Evolutionary conservation across 2,113 vertebrate species (phyloP), one percentile per base, ranked within the genome.

Genomic region (Felis chaus): DNA sequence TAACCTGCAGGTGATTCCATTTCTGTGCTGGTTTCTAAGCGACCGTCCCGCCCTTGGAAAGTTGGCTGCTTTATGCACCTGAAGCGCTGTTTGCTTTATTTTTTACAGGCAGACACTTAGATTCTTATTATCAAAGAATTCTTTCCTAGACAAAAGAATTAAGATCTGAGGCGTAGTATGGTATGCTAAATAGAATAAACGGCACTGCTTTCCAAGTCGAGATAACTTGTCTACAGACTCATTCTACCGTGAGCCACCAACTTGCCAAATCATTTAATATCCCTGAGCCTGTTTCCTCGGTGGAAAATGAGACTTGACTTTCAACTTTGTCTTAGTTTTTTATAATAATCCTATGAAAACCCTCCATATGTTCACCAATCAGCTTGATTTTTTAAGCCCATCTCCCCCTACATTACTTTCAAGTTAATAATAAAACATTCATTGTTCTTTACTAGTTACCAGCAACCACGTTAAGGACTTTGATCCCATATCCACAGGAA

Each of bases 361-460:
- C 27, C 3, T 21, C 0, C 53, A 53, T 3, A 4, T 14, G 0
- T 27, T 48, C 27, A 57, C 18, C 0, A 0, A 8, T 1, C 4
- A 4, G 25, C 57, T 82, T 39, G 3, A 36, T 31, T 33, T 66
- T 48, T 83, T 15, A 55, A 81, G 27, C 39, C 39, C 27, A 55
- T 25, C 36, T 36, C 33, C 39, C 19, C 15, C 5, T 25, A 23
- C 5, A 31, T 29, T 48, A 76, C 33, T 78, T 50, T 14, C 23
- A 39, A 27, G 9, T 31, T 69, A 71, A 27, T 29, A 61, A 90
- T 18, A 84, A 83, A 57, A 61, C 3, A 71, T 15, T 23, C 63
- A 3, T 8, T 45, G 27, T 45, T 65, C 45, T 73, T 61, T 36
- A n/a, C 82, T n/a, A 81, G 65, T 31, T 66, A 48, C 33, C 36